Evolutionary conservation across 1,140 invertebrate species (phyloP), one percentile per base, ranked within the genome.

Genomic region (Diorhabda carinulata): DNA sequence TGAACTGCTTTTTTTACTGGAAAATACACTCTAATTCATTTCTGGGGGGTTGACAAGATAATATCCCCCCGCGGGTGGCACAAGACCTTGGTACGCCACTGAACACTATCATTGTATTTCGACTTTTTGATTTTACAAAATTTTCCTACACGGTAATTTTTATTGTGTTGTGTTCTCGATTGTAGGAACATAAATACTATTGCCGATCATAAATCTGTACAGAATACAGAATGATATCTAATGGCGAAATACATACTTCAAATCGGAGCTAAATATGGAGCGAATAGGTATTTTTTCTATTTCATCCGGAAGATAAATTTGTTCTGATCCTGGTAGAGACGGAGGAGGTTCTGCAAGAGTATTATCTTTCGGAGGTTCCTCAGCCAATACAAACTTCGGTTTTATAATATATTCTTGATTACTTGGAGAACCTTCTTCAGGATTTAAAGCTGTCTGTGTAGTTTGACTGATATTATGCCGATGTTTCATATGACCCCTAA

Each of bases 201-300:
- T 25, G 25, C 25, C 25, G 25, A 25, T 25, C 1, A 25, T 25
- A 25, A 25, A 25, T 25, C 1, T 25, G 25, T 25, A 25, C 25
- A 25, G 25, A 25, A 25, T 25, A 25, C 25, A 25, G 25, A 25
- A 25, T 25, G 25, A 25, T 25, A 25, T 25, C 25, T 25, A 25
- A 25, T 25, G 25, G 25, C 25, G 25, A 25, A 25, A n/a, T 52
- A 47, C 63, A 45, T 56, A 64, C 63, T 41, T 64, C 25, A 60
- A 82, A 4, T 84, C 82, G 42, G 85, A 83, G 67, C 84, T 84
- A 61, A 90, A 87, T 66, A 93, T 90, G 2, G 87, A 85, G 52
- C 86, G 85, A 4, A 85, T 82, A 0, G 91, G 91, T 40, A 93
- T 77, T 2, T 79, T 77, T 41, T 87, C 82, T 43, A 91, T 84